phyloP scores from a whole-genome alignment of 2,113 vertebrate species.

The Bufo bufo region DNA sequence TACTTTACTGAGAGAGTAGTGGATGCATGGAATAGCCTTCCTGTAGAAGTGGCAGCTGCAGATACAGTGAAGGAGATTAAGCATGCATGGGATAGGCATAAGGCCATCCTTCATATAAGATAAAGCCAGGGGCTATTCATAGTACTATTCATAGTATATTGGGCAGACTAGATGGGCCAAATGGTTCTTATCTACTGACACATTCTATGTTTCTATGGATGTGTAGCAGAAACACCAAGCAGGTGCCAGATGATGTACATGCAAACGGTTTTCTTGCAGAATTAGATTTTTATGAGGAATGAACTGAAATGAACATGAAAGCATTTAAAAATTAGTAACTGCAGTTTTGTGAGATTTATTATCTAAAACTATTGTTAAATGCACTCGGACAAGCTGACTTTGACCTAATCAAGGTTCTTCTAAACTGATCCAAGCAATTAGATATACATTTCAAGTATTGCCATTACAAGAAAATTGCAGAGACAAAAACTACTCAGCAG shows the following conservation, averaged over 20 bases:
- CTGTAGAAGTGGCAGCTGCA: no score
- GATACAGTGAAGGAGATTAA: no score
- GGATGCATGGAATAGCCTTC: no score
- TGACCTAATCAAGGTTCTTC: constrained; percentile 55
- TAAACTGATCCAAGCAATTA: constrained; percentile 55
- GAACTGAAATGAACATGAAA: not conserved
- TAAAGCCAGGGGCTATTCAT: no score
- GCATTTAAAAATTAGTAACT: constrained; percentile 1
- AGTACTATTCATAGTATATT: no score
- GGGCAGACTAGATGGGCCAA: no score
- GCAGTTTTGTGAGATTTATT: constrained; percentile 4
- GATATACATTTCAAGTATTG: constrained; percentile 48
- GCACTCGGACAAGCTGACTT: constrained; percentile 29
- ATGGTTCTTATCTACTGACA: no score
- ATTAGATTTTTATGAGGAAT: not conserved
- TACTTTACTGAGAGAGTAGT: no score
- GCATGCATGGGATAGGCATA: no score
- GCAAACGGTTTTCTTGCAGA: not conserved
- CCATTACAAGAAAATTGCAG: constrained; percentile 54
- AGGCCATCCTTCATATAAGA: no score
- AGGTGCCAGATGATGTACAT: not conserved
- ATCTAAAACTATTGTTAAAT: constrained; percentile 40
- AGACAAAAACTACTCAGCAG: constrained; percentile 53
- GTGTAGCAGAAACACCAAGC: no score
- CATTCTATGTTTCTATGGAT: no score